Evolutionary conservation across 2,797 vertebrate genomes (phyloP).

Genomic region (Morelia viridis): DNA sequence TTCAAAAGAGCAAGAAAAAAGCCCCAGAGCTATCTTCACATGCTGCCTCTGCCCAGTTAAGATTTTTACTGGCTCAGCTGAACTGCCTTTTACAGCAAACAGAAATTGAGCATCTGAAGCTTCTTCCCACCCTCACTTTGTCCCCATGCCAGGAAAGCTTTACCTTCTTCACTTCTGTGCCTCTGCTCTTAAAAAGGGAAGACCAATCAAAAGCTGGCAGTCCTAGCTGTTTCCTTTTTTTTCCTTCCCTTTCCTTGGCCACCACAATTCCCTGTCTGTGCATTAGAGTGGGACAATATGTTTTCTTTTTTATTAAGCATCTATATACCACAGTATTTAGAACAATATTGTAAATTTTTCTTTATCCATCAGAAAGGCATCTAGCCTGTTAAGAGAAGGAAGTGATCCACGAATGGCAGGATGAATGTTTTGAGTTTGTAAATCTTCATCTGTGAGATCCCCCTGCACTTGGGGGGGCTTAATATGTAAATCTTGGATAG

Average conservation of each 20-base stretch:
- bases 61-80: not conserved
- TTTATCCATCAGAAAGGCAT: not conserved
- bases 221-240: not conserved
- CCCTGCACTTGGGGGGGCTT: not conserved
- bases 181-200: not conserved
- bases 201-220: not conserved
- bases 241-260: not conserved
- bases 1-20: not conserved
- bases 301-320: not conserved
- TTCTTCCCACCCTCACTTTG: not conserved
- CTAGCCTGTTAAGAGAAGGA: not conserved
- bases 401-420: not conserved
- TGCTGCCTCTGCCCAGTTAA: not conserved
- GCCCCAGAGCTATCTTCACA: not conserved
- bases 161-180: not conserved
- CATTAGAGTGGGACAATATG: not conserved
- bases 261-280: not conserved
- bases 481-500: constrained; percentile 8
- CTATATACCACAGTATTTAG: not conserved
- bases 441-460: not conserved
- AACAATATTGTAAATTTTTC: not conserved
- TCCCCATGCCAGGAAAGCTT: not conserved
- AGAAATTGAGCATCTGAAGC: not conserved
- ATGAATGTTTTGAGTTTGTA: not conserved
- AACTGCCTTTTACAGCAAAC: not conserved